Evolutionary conservation across 2,113 vertebrate genomes (phyloP), one percentile per base, ranked within the genome.

Genomic region (Tursiops truncatus): DNA sequence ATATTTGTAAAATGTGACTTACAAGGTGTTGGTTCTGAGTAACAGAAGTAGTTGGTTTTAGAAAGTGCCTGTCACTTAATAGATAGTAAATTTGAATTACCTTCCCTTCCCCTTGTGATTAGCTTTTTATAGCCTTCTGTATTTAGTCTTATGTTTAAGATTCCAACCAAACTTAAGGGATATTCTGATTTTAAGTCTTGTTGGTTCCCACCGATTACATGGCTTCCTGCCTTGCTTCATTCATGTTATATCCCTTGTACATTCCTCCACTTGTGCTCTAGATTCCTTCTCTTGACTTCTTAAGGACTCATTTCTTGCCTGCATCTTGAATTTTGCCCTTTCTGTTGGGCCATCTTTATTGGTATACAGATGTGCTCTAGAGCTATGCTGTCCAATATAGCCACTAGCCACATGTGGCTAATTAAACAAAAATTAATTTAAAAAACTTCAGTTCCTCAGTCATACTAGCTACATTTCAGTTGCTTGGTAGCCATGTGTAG

Each of bases 1-100:
- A 92, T 92, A 14, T 89, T 89, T 79, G 38, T 92, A 83, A 97
- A 89, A 73, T 89, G 74, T 82, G 23, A 76, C 28, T 74, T 84
- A 70, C 5, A 41, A 53, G 33, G 76, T 63, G 79, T 38, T 92
- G 17, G 17, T 83, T 92, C 38, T 76, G 23, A 91, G n/a, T 93
- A 71, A 82, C 63, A 91, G 56, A 94, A 89, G 28, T 62, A 90
- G 50, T 79, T 79, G 83, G 38, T 71, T 56, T 89, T 92, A 71
- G 38, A 80, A 84, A 73, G 84, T 96, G 41, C 36, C 36, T 91
- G 31, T 44, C 11, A 21, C 28, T 20, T 89, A 63, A 56, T 70
- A 74, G 58, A 13, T 86, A 58, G 28, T 94, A 65, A 68, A 7
- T 94, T 26, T 53, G 60, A 85, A 33, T 73, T 87, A 26, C 26